A percentile compares a stretch with the other conserved stretches of the same genome.
Conservation (phyloP, 1,140 invertebrate genomes). For the Panagrolaimus sp. region DNA sequence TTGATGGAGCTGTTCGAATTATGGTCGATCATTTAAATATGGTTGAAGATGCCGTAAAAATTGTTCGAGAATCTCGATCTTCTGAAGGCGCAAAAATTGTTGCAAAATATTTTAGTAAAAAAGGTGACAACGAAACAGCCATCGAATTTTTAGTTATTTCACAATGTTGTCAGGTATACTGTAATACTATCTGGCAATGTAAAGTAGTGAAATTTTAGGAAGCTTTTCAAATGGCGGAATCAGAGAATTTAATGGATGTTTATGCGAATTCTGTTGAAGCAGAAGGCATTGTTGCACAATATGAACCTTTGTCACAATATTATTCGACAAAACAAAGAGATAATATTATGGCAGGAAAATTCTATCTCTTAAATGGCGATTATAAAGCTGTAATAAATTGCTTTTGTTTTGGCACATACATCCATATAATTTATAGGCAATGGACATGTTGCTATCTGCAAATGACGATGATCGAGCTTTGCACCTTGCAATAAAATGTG, state of each 20-base stretch:
- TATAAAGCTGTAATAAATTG: conserved; percentile 68
- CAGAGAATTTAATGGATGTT: conserved; percentile 22
- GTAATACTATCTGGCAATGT: conserved; percentile 55
- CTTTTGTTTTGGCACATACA: not conserved
- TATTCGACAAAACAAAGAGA: conserved; percentile 21
- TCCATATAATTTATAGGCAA: conserved; percentile 64
- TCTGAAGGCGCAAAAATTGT: conserved; percentile 88
- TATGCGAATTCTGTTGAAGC: conserved; percentile 34
- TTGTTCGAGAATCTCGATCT: conserved; percentile 81
- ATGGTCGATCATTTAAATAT: conserved; percentile 86
- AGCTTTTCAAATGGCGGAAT: conserved; percentile 24
- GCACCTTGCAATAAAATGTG: conserved; percentile 79
- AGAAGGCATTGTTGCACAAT: conserved; percentile 25
- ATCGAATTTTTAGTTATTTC: conserved; percentile 93
- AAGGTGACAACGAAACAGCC: conserved; percentile 83
- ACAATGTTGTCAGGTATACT: conserved; percentile 68
- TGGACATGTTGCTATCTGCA: conserved; percentile 72
- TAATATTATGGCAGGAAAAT: conserved; percentile 78
- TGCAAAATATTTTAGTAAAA: conserved; percentile 65
- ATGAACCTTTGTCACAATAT: conserved; percentile 32
- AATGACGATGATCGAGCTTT: conserved; percentile 69
- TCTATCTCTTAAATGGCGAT: conserved; percentile 79
- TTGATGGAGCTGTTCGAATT: conserved; percentile 80
- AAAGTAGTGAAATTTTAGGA: conserved; percentile 5
- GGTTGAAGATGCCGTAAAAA: conserved; percentile 79